Percentiles rank a stretch among this genome's conserved stretches.
Conservation (phyloP, 2,888 invertebrate species). For the Leistus spinibarbis region DNA sequence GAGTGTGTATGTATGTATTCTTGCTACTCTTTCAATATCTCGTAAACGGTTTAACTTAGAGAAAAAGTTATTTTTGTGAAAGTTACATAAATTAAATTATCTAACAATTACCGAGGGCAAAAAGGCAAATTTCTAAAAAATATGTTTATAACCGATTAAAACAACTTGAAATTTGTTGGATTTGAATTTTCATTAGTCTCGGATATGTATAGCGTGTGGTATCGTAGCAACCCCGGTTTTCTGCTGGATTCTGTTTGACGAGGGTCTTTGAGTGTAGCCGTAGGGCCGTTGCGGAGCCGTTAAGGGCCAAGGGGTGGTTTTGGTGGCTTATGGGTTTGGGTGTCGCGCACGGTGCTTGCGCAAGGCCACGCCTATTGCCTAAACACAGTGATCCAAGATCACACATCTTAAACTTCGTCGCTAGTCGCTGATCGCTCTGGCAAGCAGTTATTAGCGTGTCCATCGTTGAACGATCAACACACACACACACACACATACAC, state of each 20-base stretch:
- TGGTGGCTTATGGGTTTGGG: conserved; percentile 46
- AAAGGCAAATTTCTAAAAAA: too few relatives aligned
- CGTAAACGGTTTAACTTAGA: too few relatives aligned
- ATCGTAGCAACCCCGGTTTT: background rate
- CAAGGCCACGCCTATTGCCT: conserved; percentile 50
- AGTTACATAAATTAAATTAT: too few relatives aligned
- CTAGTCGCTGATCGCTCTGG: too few relatives aligned
- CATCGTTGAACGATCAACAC: conserved; percentile 34
- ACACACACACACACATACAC: background rate
- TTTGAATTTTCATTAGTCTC: background rate
- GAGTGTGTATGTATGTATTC: too few relatives aligned
- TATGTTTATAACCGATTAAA: too few relatives aligned
- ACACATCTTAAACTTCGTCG: conserved; percentile 42
- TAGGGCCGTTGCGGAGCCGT: background rate
- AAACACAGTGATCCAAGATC: conserved; percentile 47
- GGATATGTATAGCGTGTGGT: background rate
- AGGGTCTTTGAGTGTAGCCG: background rate
- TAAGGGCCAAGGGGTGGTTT: conserved; percentile 39
- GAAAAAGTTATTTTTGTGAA: too few relatives aligned
- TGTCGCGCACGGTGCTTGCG: conserved; percentile 54
- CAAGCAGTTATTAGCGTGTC: conserved; percentile 58
- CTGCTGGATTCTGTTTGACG: background rate
- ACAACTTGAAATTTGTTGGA: too few relatives aligned
- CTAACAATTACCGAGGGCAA: too few relatives aligned
- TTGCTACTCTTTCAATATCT: too few relatives aligned